Percentiles rank a stretch among this genome's conserved stretches.
Evolutionary conservation across 2,113 vertebrate species (phyloP).

Genomic region (Bufo bufo): DNA sequence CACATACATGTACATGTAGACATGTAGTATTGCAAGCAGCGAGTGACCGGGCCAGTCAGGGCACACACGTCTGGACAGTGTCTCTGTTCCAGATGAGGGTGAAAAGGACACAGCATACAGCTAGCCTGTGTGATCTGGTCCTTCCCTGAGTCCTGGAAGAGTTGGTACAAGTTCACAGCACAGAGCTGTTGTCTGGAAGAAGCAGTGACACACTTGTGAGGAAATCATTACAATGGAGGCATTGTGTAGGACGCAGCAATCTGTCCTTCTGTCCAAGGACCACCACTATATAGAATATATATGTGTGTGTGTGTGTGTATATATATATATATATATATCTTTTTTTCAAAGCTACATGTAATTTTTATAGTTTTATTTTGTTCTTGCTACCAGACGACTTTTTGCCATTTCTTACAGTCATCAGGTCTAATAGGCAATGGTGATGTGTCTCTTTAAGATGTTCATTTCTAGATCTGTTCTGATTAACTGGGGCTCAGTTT

Average conservation of each 20-base stretch:
- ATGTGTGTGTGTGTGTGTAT: no score
- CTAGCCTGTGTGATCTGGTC: not conserved
- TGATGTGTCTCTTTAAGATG: conserved; percentile 68
- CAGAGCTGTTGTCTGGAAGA: conserved; percentile 31
- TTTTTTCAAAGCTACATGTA: not conserved
- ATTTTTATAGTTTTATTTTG: not conserved
- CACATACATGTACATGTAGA: not conserved
- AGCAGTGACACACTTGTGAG: conserved; percentile 26
- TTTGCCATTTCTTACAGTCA: not conserved
- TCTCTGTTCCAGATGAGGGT: conserved; percentile 48
- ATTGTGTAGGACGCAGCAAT: not conserved
- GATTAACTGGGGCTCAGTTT: conserved; percentile 75
- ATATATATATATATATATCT: not conserved
- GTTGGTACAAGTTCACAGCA: conserved; percentile 28
- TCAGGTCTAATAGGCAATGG: not conserved
- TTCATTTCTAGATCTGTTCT: conserved; percentile 69
- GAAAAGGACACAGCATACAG: conserved; percentile 37
- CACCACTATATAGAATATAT: not conserved
- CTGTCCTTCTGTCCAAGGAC: not conserved
- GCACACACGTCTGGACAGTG: conserved; percentile 12
- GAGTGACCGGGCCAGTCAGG: not conserved
- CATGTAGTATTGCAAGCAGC: no score
- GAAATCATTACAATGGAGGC: conserved; percentile 38
- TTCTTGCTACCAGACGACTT: not conserved
- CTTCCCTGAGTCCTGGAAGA: conserved; percentile 19